Evolutionary conservation across 2,797 vertebrate species (phyloP), one percentile per base, ranked within the genome.

Genomic region (Semotilus atromaculatus): DNA sequence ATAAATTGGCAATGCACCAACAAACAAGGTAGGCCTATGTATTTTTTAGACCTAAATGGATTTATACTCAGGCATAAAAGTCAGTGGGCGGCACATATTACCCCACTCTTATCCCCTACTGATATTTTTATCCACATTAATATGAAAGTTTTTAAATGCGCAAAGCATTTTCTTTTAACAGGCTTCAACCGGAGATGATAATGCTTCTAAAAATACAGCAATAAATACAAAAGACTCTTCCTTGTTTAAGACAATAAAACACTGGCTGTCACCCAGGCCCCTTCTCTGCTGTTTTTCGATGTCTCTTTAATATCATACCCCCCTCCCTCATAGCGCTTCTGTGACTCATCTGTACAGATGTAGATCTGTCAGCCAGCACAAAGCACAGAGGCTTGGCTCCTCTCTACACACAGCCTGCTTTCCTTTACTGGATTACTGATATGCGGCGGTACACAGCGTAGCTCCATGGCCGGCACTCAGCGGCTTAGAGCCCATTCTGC

Each of bases 361-460:
- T 75, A 83, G 76, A 85, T 88, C 86, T 82, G 88, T 88, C 86
- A 88, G 66, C 58, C 71, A 83, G 71, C 88, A 89, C 75, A 86
- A 86, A 88, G 90, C 89, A 78, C 87, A 87, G 86, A 89, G 80
- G 87, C 89, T 81, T 84, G 55, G 83, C 89, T 89, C 91, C 91
- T 90, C 90, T 87, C n/a, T 64, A 81, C 90, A 88, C 91, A 88
- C 91, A 91, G 92, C 91, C 91, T 93, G 68, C 93, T 75, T 87
- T 92, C 90, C 85, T 92, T 91, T 91, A 91, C 93, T 92, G 93
- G 93, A 94, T 94, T 94, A 95, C 93, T 94, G 91, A 93, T 92
- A 93, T 91, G 90, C 87, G 64, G 88, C 43, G 83, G 87, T 89
- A 90, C 78, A 91, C 90, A 90, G 91, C 84, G 70, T 81, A 86